These are phyloP conservation scores for Cataglyphis altisquamis DNA, from an alignment of 2,888 invertebrate species.

Conservation along the genomic window DNA sequence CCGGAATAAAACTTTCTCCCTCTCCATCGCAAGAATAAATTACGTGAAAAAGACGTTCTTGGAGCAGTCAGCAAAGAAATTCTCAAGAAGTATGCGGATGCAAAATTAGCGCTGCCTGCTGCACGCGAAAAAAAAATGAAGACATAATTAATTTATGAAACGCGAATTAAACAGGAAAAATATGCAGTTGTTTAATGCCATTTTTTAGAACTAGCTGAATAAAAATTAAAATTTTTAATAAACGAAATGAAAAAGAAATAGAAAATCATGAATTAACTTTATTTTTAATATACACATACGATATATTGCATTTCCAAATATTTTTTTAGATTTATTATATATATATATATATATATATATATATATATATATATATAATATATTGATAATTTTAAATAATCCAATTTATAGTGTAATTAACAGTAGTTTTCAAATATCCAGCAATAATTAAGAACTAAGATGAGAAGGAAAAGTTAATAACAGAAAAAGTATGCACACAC, in stretches of 20 bases:
- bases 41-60: constrained; percentile 28
- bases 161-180: constrained; percentile 42
- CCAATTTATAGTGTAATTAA: background rate
- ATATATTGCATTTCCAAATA: background rate
- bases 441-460: background rate
- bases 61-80: constrained; percentile 36
- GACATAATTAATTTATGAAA: constrained; percentile 53
- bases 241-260: constrained; percentile 1
- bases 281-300: background rate
- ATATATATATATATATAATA: background rate
- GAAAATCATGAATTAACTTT: constrained; percentile 5
- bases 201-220: constrained; percentile 28
- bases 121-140: constrained; percentile 34
- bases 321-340: background rate
- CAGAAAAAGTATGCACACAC: background rate
- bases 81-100: constrained; percentile 39
- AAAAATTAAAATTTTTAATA: constrained; percentile 36
- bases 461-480: background rate
- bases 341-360: background rate
- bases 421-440: background rate
- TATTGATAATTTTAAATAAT: background rate
- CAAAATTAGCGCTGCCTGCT: constrained; percentile 37
- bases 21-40: constrained; percentile 36
- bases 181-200: constrained; percentile 38
- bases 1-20: constrained; percentile 33